Conservation (phyloP, 2,888 invertebrate genomes). For the Mythimna albipuncta region DNA sequence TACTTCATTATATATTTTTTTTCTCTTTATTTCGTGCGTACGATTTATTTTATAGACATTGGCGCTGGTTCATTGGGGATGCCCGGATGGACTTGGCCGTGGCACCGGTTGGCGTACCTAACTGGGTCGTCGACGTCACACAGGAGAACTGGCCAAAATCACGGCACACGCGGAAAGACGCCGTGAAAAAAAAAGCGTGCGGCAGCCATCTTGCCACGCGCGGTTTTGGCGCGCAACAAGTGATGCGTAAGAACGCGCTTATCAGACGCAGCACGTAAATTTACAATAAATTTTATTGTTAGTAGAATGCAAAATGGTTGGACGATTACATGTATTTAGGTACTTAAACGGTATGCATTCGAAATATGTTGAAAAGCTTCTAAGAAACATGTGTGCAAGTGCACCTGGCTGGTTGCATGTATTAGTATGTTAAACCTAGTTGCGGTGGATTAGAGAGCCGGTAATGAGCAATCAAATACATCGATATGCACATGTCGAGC, state of each 20-base stretch:
- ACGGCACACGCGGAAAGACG: slow-evolving; percentile 87
- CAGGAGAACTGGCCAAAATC: slow-evolving; percentile 89
- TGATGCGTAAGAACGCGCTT: slow-evolving; percentile 71
- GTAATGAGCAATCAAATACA: slow-evolving; percentile 61
- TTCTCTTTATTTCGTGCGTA: slow-evolving; percentile 82
- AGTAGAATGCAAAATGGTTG: slow-evolving; percentile 84
- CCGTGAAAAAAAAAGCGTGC: slow-evolving; percentile 80
- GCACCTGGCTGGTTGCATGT: slow-evolving; percentile 66
- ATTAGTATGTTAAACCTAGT: slow-evolving; percentile 63
- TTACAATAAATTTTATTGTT: slow-evolving; percentile 88
- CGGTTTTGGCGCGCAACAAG: slow-evolving; percentile 76
- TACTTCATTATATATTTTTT: slow-evolving; percentile 89
- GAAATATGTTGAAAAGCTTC: slow-evolving; percentile 78
- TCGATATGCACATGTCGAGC: slow-evolving; percentile 49
- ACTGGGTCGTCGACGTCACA: slow-evolving; percentile 89
- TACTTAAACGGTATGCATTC: slow-evolving; percentile 81
- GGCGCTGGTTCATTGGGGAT: slow-evolving; percentile 90
- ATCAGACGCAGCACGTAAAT: slow-evolving; percentile 85
- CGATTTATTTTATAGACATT: slow-evolving; percentile 91
- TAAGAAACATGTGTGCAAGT: slow-evolving; percentile 69
- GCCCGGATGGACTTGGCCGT: slow-evolving; percentile 90
- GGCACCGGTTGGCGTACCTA: slow-evolving; percentile 89
- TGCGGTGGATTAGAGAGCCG: slow-evolving; percentile 63
- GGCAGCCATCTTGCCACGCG: slow-evolving; percentile 85
- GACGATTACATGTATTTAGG: slow-evolving; percentile 84